Base-by-base conservation (phyloP, 2,888 invertebrate species). In the Scaptomyza caliginosa region DNA sequence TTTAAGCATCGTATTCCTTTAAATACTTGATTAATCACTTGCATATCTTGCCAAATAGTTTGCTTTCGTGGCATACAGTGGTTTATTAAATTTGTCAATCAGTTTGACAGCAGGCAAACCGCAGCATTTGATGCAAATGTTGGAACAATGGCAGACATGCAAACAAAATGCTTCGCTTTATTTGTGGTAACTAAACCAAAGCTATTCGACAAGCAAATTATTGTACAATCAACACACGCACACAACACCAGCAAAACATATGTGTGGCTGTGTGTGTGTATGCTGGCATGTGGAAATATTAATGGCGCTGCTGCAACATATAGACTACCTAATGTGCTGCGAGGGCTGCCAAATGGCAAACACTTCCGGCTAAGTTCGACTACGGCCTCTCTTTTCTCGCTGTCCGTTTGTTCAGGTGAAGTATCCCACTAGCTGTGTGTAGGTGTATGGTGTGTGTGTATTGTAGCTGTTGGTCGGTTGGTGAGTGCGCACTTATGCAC, bases 241-340 rank as follows among this genome's bases (percentile, higher is more conserved):
- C 46, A 43, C 39, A 36, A 36, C 39, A 26, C 26, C 26, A n/a
- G n/a, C n/a, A n/a, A n/a, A n/a, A n/a, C n/a, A n/a, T n/a, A 1
- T 30, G n/a, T 30, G 5, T 30, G 11, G n/a, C n/a, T 28, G n/a
- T 23, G 36, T 39, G 34, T n/a, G 34, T 46, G 42, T 58, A 49
- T 49, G 43, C 43, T 67, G 69, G 77, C 57, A 75, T 78, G 72
- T 67, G 86, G 64, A 83, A 86, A 88, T 86, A 88, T 86, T 88
- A 88, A 88, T 88, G 88, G 84, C 66, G 50, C 59, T 77, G 68
- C 76, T 70, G 72, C 86, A 78, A 80, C 85, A 86, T 82, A 80
- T 86, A 88, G 88, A 88, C 89, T 89, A 87, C 89, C 89, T 89
- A 89, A 89, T 89, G 89, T 87, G 89, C 85, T 89, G 86, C 88